Evolutionary conservation across 2,113 vertebrate species (phyloP).

Genomic region (Melanerpes formicivorus): DNA sequence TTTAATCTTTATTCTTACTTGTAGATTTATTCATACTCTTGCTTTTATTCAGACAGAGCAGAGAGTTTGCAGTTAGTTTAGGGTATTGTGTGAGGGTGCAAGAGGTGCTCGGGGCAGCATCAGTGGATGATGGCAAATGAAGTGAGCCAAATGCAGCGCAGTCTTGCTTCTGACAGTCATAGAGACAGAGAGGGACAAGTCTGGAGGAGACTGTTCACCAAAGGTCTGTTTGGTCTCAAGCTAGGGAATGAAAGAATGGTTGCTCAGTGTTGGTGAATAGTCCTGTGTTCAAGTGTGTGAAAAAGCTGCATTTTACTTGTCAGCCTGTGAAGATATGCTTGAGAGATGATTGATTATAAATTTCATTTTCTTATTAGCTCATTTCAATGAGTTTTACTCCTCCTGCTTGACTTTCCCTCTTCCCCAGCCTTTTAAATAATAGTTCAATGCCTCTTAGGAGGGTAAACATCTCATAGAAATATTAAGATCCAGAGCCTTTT

Average conservation of each 20-base stretch:
- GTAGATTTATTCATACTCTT: background rate
- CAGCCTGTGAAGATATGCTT: background rate
- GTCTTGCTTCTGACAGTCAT: background rate
- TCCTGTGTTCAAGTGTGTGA: background rate
- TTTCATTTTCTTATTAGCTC: background rate
- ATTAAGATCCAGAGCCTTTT: background rate
- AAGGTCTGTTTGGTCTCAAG: background rate
- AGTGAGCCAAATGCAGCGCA: background rate
- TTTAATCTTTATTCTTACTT: background rate
- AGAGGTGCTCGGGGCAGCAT: background rate
- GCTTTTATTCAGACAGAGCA: background rate
- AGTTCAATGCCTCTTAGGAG: background rate
- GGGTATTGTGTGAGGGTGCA: background rate
- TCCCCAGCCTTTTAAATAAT: background rate
- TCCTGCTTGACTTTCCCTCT: background rate
- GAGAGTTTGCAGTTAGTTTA: background rate
- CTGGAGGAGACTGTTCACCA: background rate
- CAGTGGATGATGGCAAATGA: background rate
- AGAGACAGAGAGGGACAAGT: background rate
- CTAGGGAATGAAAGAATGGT: background rate
- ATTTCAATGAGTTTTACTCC: background rate
- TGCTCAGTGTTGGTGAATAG: background rate
- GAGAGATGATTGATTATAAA: background rate
- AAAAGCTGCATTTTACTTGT: background rate
- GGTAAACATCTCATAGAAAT: background rate